Conservation (phyloP, 1,140 invertebrate species). For the Ostrea denselamellosa region DNA sequence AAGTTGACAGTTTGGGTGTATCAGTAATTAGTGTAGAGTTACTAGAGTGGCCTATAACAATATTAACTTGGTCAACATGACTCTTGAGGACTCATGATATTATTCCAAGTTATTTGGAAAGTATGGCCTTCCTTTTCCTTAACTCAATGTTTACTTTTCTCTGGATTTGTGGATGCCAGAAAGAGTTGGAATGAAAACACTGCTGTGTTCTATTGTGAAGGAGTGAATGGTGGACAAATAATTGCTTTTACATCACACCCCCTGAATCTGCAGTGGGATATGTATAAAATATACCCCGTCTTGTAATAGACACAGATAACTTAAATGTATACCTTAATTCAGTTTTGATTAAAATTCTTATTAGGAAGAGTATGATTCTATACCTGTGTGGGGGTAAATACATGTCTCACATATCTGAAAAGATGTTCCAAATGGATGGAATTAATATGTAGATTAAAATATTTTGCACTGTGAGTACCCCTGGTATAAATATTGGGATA, state of each 20-base stretch:
- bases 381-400: constrained; percentile 14
- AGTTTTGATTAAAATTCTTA: background rate
- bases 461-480: background rate
- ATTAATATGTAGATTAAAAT: background rate
- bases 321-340: constrained; percentile 24
- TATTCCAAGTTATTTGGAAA: constrained; percentile 33
- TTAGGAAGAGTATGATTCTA: constrained; percentile 9
- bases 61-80: constrained; percentile 28
- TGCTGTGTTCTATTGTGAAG: constrained; percentile 18
- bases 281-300: constrained; percentile 8
- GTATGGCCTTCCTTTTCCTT: constrained; percentile 15
- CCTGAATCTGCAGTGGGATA: constrained; percentile 31
- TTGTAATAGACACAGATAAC: constrained; percentile 29
- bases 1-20: constrained; percentile 2
- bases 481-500: constrained; percentile 42
- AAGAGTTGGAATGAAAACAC: constrained; percentile 15
- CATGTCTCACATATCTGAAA: background rate
- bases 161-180: constrained; percentile 31
- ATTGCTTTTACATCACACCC: constrained; percentile 31
- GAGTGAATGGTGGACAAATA: constrained; percentile 30
- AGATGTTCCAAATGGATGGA: constrained; percentile 3
- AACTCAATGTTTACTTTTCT: constrained; percentile 17
- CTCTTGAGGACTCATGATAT: constrained; percentile 21
- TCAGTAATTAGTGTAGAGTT: constrained; percentile 2
- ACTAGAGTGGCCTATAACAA: constrained; percentile 4